A percentile compares a stretch with the other conserved stretches of the same genome.
Conservation (phyloP, 1,140 invertebrate genomes). For the Ceratosolen solmsi region DNA sequence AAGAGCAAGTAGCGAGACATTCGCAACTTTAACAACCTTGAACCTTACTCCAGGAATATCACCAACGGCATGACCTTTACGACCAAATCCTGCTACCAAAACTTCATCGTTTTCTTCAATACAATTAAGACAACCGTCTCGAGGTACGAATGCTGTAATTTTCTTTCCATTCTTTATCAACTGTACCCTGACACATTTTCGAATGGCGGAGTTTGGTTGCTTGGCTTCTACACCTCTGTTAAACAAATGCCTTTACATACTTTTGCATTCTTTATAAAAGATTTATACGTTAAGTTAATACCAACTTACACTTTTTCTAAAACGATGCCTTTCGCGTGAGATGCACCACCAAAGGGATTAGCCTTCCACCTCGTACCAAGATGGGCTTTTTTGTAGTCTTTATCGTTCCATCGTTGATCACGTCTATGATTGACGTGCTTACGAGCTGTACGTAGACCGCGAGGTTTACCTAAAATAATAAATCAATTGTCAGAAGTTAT, state of each 20-base stretch:
- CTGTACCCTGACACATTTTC: conserved; percentile 99
- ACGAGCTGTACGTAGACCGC: conserved; percentile 97
- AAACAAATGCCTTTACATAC: conserved; percentile 60
- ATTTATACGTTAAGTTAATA: not conserved
- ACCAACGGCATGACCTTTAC: conserved; percentile 99
- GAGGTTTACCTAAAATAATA: conserved; percentile 90
- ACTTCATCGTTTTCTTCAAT: conserved; percentile 99
- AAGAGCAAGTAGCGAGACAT: conserved; percentile 97
- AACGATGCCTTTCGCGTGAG: conserved; percentile 99
- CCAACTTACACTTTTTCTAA: conserved; percentile 98
- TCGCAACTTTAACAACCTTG: conserved; percentile 99
- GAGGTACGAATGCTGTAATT: conserved; percentile 99
- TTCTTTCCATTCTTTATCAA: conserved; percentile 99
- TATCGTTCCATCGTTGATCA: conserved; percentile 98
- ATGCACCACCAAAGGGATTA: conserved; percentile 99
- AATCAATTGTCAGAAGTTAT: not conserved
- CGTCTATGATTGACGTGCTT: conserved; percentile 98
- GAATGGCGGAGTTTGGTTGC: conserved; percentile 99
- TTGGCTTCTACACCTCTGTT: conserved; percentile 99
- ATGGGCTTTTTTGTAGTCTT: conserved; percentile 99
- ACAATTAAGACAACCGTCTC: conserved; percentile 99
- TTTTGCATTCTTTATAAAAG: conserved; percentile 23
- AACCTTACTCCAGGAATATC: conserved; percentile 98
- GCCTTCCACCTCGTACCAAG: conserved; percentile 99
- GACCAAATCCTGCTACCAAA: conserved; percentile 98